Base-by-base conservation (phyloP, 2,113 vertebrate genomes). In the Myanophis thanlyinensis region DNA sequence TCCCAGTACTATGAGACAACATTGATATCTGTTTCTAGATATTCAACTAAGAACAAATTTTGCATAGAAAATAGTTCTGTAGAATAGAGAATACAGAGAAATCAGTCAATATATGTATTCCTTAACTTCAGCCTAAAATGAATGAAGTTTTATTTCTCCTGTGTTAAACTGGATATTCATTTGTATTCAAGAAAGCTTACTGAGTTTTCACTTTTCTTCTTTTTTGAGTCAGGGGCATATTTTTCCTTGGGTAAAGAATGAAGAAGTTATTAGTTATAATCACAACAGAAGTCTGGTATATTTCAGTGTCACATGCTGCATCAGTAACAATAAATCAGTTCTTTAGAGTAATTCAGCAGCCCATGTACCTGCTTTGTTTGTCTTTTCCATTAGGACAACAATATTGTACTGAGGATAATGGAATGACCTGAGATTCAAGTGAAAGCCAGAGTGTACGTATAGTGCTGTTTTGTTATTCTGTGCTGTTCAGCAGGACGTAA, bases 311-410 rank as follows among this genome's bases (percentile, higher is more conserved):
- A 15, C 49, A 56, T 62, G 40, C 88, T 59, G 40, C 88, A 89
- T 49, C 52, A 85, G 88, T 59, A 92, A 73, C 86, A 92, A 25
- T 80, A 88, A 92, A 92, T 89, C 88, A 51, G 18, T 92, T 46
- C 46, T 92, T 89, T 85, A 85, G 52, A 89, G 53, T 85, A 59
- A 89, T 59, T 92, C 47, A 59, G 46, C 44, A 89, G 67, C 67
- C 52, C 48, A 91, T 30, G n/a, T 11, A n/a, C 51, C 8, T 80
- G 59, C 23, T 86, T 87, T 35, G 18, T 84, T 35, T 86, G 80
- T 49, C 27, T 91, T 88, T 62, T 62, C 87, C 23, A 15, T 84
- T 52, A 56, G 30, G 59, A 20, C 1, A 46, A 23, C 59, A 44
- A 56, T 49, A 46, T 15, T 13, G 10, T 51, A 52, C 6, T 90